Percentiles rank a stretch among this genome's conserved stretches.
These are phyloP conservation scores for Penaeus vannamei DNA, from an alignment of 1,140 invertebrate species.

Conservation along the genomic window DNA sequence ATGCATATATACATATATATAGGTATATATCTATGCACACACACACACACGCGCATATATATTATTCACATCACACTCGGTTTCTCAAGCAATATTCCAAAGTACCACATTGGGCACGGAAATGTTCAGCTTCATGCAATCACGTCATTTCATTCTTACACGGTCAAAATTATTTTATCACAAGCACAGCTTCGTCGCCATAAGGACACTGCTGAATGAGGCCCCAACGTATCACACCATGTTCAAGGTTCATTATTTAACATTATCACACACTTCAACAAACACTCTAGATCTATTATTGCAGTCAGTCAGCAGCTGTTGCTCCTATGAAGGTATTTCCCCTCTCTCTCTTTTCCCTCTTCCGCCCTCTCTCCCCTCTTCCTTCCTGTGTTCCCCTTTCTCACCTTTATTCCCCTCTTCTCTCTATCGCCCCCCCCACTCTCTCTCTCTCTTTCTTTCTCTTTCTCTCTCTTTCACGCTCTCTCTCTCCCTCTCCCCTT, in stretches of 20 bases:
- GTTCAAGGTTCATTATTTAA: too few species aligned
- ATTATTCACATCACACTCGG: background rate
- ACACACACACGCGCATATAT: constrained; percentile 38
- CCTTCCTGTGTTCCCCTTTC: background rate
- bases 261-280: too few species aligned
- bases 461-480: background rate
- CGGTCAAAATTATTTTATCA: too few species aligned
- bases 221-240: too few species aligned
- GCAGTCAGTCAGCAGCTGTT: too few species aligned
- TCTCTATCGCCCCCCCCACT: background rate
- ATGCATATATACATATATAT: too few species aligned
- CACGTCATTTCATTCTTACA: too few species aligned
- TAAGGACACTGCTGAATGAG: too few species aligned
- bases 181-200: too few species aligned
- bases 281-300: too few species aligned
- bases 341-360: background rate
- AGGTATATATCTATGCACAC: background rate
- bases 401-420: background rate
- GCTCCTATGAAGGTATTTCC: too few species aligned
- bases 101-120: background rate
- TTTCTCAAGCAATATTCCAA: too few species aligned
- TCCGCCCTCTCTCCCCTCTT: background rate
- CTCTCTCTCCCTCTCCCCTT: background rate
- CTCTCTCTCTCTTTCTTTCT: constrained; percentile 5
- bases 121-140: background rate